Base-by-base conservation (phyloP, 2,888 invertebrate species). In the Pycnomerus fuliginosus region DNA sequence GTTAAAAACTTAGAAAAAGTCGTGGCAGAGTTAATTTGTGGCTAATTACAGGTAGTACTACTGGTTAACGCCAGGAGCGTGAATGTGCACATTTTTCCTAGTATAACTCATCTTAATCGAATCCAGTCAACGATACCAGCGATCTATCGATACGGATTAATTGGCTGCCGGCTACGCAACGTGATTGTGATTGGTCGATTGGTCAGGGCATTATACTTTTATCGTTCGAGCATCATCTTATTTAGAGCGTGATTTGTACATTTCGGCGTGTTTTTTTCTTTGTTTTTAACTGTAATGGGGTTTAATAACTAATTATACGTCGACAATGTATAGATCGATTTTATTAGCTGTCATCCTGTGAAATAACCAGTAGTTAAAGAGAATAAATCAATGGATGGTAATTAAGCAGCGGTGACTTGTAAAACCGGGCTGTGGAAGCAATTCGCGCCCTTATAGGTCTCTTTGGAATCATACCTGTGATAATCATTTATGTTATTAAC, bases 41-140 rank as follows among this genome's bases (percentile, higher is more conserved):
- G 49, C 47, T 53, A 61, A 61, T 61, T 61, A 61, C 48, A 57
- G 53, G 56, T 61, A 56, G 57, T 62, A 65, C 68, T 67, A 67
- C 68, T 62, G 67, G 63, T 68, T 61, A 62, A 66, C 64, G 62
- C 65, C 61, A 58, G 52, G 52, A 61, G 56, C 64, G 58, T 68
- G 69, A 69, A 62, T 58, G 56, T 56, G 67, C 67, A 61, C 60
- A 64, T 68, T 68, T 64, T 61, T 61, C 54, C 56, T 44, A 48
- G 51, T 58, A 59, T 57, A 60, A 65, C 60, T 66, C 66, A 65
- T 67, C 68, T 68, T 69, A 69, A 69, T 69, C 69, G 68, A 68
- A 67, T 66, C 59, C 60, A 59, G 65, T 56, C 60, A 61, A 54
- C 60, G 62, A 60, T 62, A 60, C 55, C 35, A 35, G 33, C 42